Evolutionary conservation across 1,140 invertebrate species (phyloP), one percentile per base, ranked within the genome.

Genomic region (Diorhabda carinulata): DNA sequence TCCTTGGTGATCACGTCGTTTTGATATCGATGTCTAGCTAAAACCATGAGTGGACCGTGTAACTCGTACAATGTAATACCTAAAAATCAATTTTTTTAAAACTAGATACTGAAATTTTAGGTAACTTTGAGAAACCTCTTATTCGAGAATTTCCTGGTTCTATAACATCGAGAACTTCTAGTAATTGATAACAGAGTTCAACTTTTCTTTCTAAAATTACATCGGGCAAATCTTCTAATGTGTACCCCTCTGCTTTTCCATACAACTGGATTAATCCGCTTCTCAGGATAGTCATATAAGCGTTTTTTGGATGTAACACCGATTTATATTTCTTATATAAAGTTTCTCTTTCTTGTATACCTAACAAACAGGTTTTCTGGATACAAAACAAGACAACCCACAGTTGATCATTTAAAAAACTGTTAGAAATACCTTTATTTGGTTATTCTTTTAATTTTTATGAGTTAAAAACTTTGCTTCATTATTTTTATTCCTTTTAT

Each of bases 21-120:
- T 57, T 84, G 83, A 76, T 87, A 92, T 66, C 87, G 85, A 63
- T 81, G 85, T 73, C 88, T 87, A 2, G 90, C 89, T 61, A 91
- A 78, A 67, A 91, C 85, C 74, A 92, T 86, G 5, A 92, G 72
- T 0, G 91, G 90, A 5, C 90, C 90, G 74, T 93, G 91, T 43
- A 93, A 78, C 76, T 94, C 91, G 76, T 93, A 94, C 4, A 93
- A 76, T 71, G 89, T 89, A 83, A 91, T 87, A 8, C 90, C 88
- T 90, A 75, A 2, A 78, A 80, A 64, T 25, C 43, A 4, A 61
- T 47, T 59, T 40, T 57, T n/a, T 62, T 58, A 43, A 52, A 61
- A 66, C 43, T 40, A 44, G 43, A 6, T 56, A 0, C 47, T 0
- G 5, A 64, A 56, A 10, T 40, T 47, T 25, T 25, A 25, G 25